Evolutionary conservation across 2,113 vertebrate species (phyloP).

Genomic region (Zingel zingel): DNA sequence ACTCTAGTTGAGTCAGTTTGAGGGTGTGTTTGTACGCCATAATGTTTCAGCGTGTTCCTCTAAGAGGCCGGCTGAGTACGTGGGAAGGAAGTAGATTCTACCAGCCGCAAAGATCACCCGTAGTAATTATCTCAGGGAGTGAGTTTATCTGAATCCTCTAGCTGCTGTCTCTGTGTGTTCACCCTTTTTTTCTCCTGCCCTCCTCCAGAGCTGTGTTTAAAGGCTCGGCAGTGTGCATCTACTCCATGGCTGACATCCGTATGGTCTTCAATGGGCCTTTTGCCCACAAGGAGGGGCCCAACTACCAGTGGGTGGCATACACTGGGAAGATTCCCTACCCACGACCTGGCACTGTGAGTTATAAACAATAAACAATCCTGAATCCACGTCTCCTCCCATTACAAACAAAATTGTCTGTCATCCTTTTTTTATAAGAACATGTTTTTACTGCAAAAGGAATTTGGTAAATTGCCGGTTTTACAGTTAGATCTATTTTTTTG

Average conservation of each 20-base stretch:
- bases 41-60: slow-evolving; percentile 50
- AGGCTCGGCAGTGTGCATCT: slow-evolving; percentile 96
- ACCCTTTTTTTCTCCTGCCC: slow-evolving; percentile 22
- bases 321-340: slow-evolving; percentile 98
- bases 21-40: slow-evolving; percentile 56
- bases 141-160: slow-evolving; percentile 42
- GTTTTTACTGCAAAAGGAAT: slow-evolving; percentile 10
- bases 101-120: slow-evolving; percentile 34
- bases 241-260: slow-evolving; percentile 98
- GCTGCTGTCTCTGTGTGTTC: slow-evolving; percentile 39
- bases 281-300: slow-evolving; percentile 97
- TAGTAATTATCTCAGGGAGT: slow-evolving; percentile 63
- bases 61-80: slow-evolving; percentile 45
- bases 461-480: slow-evolving; percentile 39
- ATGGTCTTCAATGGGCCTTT: slow-evolving; percentile 99
- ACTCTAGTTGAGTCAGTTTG: slow-evolving; percentile 62
- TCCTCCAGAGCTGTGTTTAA: slow-evolving; percentile 93
- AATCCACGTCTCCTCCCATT: neutral
- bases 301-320: slow-evolving; percentile 99
- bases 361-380: slow-evolving; percentile 7
- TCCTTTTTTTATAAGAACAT: neutral
- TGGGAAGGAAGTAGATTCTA: slow-evolving; percentile 56
- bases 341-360: slow-evolving; percentile 94
- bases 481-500: neutral
- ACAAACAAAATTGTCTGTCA: neutral